Base-by-base conservation (phyloP, 1,140 invertebrate species). In the Anastrepha ludens region DNA sequence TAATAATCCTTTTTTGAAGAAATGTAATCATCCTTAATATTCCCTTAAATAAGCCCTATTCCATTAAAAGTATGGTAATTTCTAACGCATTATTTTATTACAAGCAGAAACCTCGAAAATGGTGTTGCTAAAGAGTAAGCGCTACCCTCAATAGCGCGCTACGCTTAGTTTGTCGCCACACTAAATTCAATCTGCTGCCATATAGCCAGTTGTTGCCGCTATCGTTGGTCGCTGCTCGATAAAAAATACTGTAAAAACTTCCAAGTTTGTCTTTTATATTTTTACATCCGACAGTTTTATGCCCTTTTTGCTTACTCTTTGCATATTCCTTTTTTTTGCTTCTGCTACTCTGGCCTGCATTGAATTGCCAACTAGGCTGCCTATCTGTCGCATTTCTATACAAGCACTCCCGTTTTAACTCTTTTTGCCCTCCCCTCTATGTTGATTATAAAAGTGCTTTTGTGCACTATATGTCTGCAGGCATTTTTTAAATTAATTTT, bases 401-500 rank as follows among this genome's bases (percentile, higher is more conserved):
- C 47, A 20, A 50, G 13, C 74, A n/a, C n/a, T 81, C 60, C 4
- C 13, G 13, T 9, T 4, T 17, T 62, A 17, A 62, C 60, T 81
- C n/a, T 81, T 55, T 29, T 81, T 55, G 15, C n/a, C 9, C 47
- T n/a, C 74, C 47, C 9, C 41, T 13, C 67, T 17, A 44, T 15
- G 9, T 17, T 55, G 47, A 81, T 81, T 74, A 74, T 81, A 81
- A 29, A 6, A 55, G 9, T 9, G 41, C 15, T 15, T 81, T 81
- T 55, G 15, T 20, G 47, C 47, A 55, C 17, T 81, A n/a, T 58
- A 55, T 55, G 74, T 58, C 74, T 81, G 20, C 7, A 81, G 17
- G 74, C 74, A 81, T 81, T 55, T 81, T 81, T 81, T 29, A 81
- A 81, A 50, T 81, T 55, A 81, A 50, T 81, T 81, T 81, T 55